Conservation (phyloP, 2,113 vertebrate species). For the Silurus glanis region DNA sequence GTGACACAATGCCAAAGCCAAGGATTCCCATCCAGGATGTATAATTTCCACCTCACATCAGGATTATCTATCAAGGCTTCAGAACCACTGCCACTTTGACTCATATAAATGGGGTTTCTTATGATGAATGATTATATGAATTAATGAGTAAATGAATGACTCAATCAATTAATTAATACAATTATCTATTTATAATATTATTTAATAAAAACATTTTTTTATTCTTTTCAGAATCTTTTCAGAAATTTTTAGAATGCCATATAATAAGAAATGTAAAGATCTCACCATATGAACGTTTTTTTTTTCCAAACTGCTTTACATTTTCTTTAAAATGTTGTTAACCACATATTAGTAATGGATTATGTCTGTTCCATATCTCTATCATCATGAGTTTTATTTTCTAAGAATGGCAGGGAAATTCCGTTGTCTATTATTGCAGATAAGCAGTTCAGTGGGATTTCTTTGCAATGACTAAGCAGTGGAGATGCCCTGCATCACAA, state of each 20-base stretch:
- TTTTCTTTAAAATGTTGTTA: neutral
- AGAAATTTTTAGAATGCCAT: neutral
- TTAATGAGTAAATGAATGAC: neutral
- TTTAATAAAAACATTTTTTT: neutral
- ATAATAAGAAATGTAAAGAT: neutral
- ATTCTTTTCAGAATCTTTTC: neutral
- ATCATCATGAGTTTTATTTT: neutral
- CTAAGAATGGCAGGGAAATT: conserved; percentile 35
- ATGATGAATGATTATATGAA: neutral
- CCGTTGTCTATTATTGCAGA: neutral
- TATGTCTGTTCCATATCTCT: conserved; percentile 7
- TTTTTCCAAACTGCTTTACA: neutral
- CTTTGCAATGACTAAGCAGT: conserved; percentile 33
- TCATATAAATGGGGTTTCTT: neutral
- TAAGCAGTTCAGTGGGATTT: conserved; percentile 13
- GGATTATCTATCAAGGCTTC: neutral
- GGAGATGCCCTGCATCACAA: conserved; percentile 31
- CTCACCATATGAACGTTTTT: neutral
- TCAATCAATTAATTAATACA: neutral
- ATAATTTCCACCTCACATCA: neutral
- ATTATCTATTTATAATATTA: neutral
- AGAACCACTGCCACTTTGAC: neutral
- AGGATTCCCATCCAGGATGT: neutral
- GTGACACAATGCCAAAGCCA: neutral
- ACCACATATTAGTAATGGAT: conserved; percentile 27